These are phyloP conservation scores for Galbula dea DNA, from an alignment of 2,113 vertebrate species.

Conservation along the genomic window DNA sequence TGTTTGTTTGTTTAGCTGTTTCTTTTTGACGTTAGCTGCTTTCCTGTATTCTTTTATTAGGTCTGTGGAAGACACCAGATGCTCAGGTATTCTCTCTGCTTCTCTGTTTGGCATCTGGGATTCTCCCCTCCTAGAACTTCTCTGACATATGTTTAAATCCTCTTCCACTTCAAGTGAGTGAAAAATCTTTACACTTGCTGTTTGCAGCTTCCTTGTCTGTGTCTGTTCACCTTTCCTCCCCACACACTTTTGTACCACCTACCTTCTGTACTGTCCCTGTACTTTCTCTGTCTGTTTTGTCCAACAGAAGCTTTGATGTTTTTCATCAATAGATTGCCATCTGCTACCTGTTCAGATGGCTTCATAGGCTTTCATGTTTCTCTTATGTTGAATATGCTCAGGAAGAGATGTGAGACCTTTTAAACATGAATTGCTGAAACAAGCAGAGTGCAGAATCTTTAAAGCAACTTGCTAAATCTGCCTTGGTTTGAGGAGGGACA, in stretches of 20 bases:
- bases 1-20: neutral
- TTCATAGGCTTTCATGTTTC: constrained; percentile 8
- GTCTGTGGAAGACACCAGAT: neutral
- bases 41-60: constrained; percentile 36
- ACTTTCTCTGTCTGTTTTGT: neutral
- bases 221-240: neutral
- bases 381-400: neutral
- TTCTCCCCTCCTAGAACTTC: constrained; percentile 1
- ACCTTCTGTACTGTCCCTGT: neutral
- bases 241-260: neutral
- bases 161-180: constrained; percentile 50
- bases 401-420: neutral
- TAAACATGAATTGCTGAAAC: neutral
- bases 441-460: neutral
- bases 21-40: neutral
- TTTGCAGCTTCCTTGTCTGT: neutral
- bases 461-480: neutral
- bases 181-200: neutral
- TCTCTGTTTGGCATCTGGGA: neutral
- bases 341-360: neutral
- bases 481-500: neutral
- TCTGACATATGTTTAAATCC: constrained; percentile 40
- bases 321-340: neutral
- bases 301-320: constrained; percentile 2
- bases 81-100: neutral